phyloP scores from a whole-genome alignment of 2,113 vertebrate genomes.

The Gopherus flavomarginatus region DNA sequence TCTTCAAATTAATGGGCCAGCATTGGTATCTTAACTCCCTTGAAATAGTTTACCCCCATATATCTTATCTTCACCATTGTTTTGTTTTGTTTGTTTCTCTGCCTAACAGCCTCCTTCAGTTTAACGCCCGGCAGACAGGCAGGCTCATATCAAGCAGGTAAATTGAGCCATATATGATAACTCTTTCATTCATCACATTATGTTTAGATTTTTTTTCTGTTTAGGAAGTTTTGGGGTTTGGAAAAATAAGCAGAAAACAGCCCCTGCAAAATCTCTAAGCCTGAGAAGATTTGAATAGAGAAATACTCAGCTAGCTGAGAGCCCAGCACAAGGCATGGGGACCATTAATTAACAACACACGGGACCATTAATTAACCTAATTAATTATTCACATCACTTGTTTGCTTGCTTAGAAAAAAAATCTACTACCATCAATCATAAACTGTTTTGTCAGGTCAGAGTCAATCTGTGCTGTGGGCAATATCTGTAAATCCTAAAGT shows the following conservation, averaged over 20 bases:
- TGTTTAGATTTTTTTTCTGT: background rate
- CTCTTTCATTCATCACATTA: background rate
- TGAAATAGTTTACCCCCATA: background rate
- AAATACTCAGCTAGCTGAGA: background rate
- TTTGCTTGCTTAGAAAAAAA: background rate
- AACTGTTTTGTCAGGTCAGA: constrained; percentile 16
- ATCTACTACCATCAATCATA: background rate
- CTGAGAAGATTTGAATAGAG: background rate
- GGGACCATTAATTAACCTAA: background rate
- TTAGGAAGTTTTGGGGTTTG: background rate
- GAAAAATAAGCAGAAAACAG: background rate
- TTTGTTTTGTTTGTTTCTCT: background rate
- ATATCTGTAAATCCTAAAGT: constrained; percentile 37
- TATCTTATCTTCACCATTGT: background rate
- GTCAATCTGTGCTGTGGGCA: constrained; percentile 36
- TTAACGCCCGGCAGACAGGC: background rate
- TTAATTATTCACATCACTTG: background rate
- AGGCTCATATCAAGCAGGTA: background rate
- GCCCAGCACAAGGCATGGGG: background rate
- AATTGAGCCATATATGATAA: background rate
- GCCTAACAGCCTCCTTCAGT: background rate
- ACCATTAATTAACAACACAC: background rate
- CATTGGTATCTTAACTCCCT: background rate
- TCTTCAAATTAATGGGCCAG: background rate
- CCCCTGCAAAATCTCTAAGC: background rate